Base-by-base conservation (phyloP, 2,888 invertebrate genomes). In the Rhimphoctona megacephalus region DNA sequence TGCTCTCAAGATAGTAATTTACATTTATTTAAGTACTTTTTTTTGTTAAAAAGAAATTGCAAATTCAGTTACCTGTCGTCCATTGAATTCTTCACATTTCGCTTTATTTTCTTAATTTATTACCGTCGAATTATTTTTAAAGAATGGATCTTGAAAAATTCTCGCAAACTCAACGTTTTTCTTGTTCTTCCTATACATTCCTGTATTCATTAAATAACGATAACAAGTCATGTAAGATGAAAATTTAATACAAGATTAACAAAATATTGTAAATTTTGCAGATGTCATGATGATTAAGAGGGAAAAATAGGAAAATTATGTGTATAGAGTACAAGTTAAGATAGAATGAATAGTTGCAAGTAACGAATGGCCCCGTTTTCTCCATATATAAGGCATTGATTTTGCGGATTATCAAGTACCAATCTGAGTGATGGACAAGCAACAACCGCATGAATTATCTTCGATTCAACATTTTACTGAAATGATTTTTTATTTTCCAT, bases 391-490 rank as follows among this genome's bases (percentile, higher is more conserved):
- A 22, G 11, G 67, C 36, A 39, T 39, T 39, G n/a, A 22, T 39
- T 66, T 36, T 36, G 30, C 17, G 25, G 39, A 43, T 67, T 67
- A 43, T 43, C 11, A 43, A 69, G 43, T 19, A 22, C 14, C 33
- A n/a, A n/a, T 66, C 7, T 39, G 66, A 5, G 43, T 22, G 25
- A 43, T 14, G 46, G 69, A 17, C 46, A 43, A 69, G 66, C 66
- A 67, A 39, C 66, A 69, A 69, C 46, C 66, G 39, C 39, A 39
- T 30, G 39, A 46, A 43, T 25, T 17, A 69, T 46, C 25, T 46
- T 70, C 30, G 30, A 7, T 17, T 70, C 22, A 22, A 7, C 25
- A 25, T 11, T 46, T 17, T 7, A 69, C 30, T 22, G 46, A 25
- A 17, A 43, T 17, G 25, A 19, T 46, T 49, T 49, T 54, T 61